phyloP scores from a whole-genome alignment of 2,888 invertebrate genomes.

The Melanotus villosus region DNA sequence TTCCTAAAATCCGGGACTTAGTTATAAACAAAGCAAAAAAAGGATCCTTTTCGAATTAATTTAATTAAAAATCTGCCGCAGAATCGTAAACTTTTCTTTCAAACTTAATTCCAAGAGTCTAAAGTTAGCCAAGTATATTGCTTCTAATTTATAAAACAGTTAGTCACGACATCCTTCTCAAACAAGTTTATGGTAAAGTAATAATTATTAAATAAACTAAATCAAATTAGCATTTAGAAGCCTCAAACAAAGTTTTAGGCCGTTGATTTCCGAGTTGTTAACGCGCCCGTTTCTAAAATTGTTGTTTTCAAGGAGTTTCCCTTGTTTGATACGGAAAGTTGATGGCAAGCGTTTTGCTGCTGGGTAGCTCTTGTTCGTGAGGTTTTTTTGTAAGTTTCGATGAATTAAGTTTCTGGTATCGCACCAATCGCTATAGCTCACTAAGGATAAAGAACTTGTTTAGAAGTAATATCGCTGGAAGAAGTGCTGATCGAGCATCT shows the following conservation, averaged over 20 bases:
- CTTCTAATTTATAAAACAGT: too few relatives aligned
- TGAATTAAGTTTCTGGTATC: background rate
- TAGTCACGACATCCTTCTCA: too few relatives aligned
- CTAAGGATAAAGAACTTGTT: background rate
- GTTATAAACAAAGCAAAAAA: too few relatives aligned
- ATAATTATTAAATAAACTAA: conserved; percentile 2
- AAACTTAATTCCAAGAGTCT: too few relatives aligned
- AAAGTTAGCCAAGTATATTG: too few relatives aligned
- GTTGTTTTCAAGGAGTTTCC: conserved; percentile 15
- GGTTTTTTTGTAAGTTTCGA: background rate
- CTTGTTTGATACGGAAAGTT: conserved; percentile 11
- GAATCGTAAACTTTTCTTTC: too few relatives aligned
- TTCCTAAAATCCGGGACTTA: too few relatives aligned
- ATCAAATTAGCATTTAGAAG: conserved; percentile 10
- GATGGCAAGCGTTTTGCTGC: conserved; percentile 7
- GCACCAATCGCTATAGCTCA: background rate
- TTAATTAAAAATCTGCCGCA: too few relatives aligned
- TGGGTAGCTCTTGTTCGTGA: conserved; percentile 13
- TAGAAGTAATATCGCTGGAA: background rate
- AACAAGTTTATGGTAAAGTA: background rate
- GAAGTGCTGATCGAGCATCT: too few relatives aligned
- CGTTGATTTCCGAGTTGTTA: background rate
- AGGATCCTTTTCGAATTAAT: too few relatives aligned
- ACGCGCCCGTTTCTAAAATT: conserved; percentile 6
- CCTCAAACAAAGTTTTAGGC: background rate